Conservation (phyloP, 1,140 invertebrate species). For the Orussus abietinus region DNA sequence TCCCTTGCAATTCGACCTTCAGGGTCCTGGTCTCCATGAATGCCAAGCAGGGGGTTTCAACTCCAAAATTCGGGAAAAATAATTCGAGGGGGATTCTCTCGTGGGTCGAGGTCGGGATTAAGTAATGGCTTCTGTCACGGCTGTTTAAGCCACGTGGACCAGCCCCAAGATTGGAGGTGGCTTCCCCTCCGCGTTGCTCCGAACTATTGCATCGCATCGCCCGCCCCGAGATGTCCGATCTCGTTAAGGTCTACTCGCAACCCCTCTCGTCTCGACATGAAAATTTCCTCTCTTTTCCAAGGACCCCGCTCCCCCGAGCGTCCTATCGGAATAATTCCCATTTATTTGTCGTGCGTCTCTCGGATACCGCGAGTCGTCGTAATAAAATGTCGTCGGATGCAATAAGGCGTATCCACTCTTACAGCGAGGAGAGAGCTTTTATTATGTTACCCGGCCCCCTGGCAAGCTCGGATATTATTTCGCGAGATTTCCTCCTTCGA, state of each 20-base stretch:
- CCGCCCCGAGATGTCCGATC: slow-evolving; percentile 37
- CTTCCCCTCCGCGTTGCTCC: slow-evolving; percentile 33
- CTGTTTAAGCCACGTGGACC: slow-evolving; percentile 33
- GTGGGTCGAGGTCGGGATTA: slow-evolving; percentile 23
- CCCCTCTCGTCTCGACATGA: slow-evolving; percentile 2
- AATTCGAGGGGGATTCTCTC: slow-evolving; percentile 29
- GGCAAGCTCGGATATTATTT: slow-evolving; percentile 22
- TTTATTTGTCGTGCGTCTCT: slow-evolving; percentile 23
- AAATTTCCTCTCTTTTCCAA: not conserved
- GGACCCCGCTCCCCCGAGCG: slow-evolving; percentile 4
- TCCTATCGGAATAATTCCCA: slow-evolving; percentile 32
- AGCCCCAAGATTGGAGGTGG: slow-evolving; percentile 36
- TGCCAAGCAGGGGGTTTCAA: slow-evolving; percentile 3
- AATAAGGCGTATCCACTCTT: slow-evolving; percentile 20
- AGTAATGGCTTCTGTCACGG: slow-evolving; percentile 39
- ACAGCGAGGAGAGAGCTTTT: slow-evolving; percentile 24
- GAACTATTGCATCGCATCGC: slow-evolving; percentile 38
- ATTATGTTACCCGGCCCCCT: slow-evolving; percentile 22
- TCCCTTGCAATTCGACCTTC: too few species aligned
- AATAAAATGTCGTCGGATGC: slow-evolving; percentile 34
- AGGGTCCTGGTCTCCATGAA: too few species aligned
- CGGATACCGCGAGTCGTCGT: slow-evolving; percentile 19
- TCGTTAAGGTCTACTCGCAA: slow-evolving; percentile 27
- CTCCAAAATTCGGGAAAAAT: slow-evolving; percentile 28
- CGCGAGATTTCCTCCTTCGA: slow-evolving; percentile 15